These are phyloP conservation scores for Heterocephalus glaber DNA, from an alignment of 2,113 vertebrate species.

Conservation along the genomic window DNA sequence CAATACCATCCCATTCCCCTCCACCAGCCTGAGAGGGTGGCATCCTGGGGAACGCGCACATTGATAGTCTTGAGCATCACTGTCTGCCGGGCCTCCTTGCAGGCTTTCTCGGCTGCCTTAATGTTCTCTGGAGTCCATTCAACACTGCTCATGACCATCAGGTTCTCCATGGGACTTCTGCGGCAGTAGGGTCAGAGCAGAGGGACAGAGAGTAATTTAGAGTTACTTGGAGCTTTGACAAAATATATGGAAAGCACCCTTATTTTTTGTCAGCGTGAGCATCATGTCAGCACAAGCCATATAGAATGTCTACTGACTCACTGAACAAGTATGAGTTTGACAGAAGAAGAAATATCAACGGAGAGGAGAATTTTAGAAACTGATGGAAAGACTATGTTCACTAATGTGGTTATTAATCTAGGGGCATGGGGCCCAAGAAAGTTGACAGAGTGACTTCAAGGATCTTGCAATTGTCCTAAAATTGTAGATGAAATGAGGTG, in stretches of 20 bases:
- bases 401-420: not conserved
- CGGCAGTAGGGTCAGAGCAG: rapidly evolving
- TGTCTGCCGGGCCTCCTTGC: conserved; percentile 79
- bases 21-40: rapidly evolving
- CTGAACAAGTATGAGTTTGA: not conserved
- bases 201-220: not conserved
- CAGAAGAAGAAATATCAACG: not conserved
- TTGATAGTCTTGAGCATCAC: conserved; percentile 79
- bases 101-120: conserved; percentile 78
- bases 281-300: rapidly evolving
- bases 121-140: conserved; percentile 82
- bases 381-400: not conserved
- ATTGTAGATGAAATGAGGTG: not conserved
- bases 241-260: not conserved
- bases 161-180: conserved; percentile 77
- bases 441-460: not conserved
- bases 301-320: not conserved
- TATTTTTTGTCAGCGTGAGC: not conserved
- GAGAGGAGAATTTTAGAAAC: not conserved
- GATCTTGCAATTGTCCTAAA: not conserved
- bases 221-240: not conserved
- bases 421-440: not conserved
- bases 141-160: conserved; percentile 75
- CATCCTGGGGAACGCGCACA: conserved; percentile 50
- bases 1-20: not conserved